A percentile compares a stretch with the other conserved stretches of the same genome.
These are phyloP conservation scores for Merluccius polli DNA, from an alignment of 2,797 vertebrate species.

Conservation along the genomic window DNA sequence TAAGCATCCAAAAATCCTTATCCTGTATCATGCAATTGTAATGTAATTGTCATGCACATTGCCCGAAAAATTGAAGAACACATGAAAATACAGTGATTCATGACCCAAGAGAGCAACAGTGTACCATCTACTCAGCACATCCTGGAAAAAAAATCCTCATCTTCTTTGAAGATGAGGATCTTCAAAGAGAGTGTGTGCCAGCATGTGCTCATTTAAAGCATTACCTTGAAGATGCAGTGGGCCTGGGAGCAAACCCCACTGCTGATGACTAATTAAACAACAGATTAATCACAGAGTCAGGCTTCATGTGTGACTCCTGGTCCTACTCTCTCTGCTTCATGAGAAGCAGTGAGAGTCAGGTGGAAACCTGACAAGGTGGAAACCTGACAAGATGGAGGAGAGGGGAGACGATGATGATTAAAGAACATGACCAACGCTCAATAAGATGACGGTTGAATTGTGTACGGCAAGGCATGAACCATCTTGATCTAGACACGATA, in stretches of 20 bases:
- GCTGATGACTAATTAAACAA: background rate
- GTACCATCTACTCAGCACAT: too few species aligned
- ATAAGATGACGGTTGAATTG: background rate
- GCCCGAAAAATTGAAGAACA: background rate
- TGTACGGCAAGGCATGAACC: too few species aligned
- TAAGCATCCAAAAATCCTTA: background rate
- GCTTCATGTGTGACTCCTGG: too few species aligned
- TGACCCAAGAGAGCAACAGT: too few species aligned
- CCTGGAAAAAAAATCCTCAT: too few species aligned
- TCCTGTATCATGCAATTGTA: background rate
- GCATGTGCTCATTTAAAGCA: background rate
- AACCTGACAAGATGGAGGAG: background rate
- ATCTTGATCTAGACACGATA: background rate
- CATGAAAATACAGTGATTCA: too few species aligned
- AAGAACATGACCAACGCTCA: background rate
- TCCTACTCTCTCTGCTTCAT: background rate
- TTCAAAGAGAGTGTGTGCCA: too few species aligned
- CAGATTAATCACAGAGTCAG: background rate
- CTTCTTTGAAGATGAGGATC: too few species aligned
- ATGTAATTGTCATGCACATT: background rate
- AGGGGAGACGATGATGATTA: background rate
- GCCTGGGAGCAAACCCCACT: background rate
- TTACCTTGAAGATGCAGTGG: background rate
- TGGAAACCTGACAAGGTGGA: too few species aligned
- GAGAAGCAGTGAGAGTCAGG: background rate